Evolutionary conservation across 2,888 invertebrate species (phyloP), one percentile per base, ranked within the genome.

Genomic region (Alsophila aescularia): DNA sequence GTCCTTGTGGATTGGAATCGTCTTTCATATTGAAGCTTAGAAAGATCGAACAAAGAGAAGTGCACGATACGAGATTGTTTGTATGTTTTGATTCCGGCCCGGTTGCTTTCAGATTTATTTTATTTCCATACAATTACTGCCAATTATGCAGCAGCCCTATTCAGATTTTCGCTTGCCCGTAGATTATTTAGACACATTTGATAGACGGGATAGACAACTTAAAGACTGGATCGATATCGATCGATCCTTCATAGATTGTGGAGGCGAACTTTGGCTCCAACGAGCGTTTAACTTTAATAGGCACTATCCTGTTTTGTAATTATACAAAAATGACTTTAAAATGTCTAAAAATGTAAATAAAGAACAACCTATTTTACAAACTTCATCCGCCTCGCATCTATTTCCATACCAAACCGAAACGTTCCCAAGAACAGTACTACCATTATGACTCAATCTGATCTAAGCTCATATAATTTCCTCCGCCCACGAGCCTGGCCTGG

Each of bases 1-100:
- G 74, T 77, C 73, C 74, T 79, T 75, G 73, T 69, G 74, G 71
- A 75, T 74, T 68, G 67, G 71, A 83, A 69, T 76, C 79, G 73
- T 76, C 75, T 81, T 81, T 80, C 77, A 80, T 83, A 83, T 81
- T 79, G 76, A 67, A 70, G 74, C 72, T 77, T 76, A 72, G 73
- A 66, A 73, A 75, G 75, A 79, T 73, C 75, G 77, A 76, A 74
- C 69, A 72, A 70, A 72, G 66, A 66, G 64, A 53, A 62, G 54
- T 62, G 66, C 62, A 62, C 61, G 65, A 70, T 72, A 69, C 64
- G 64, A 65, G 67, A 67, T 64, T 69, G 70, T 68, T 72, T 70
- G 58, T 64, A 61, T 58, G 63, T 66, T 67, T 67, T 59, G 61
- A 62, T 64, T 69, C 52, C 61, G 56, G 58, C n/a, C n/a, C n/a